Percentiles rank a stretch among this genome's conserved stretches.
Conservation (phyloP, 2,888 invertebrate genomes). For the Meteorus cinctellus region DNA sequence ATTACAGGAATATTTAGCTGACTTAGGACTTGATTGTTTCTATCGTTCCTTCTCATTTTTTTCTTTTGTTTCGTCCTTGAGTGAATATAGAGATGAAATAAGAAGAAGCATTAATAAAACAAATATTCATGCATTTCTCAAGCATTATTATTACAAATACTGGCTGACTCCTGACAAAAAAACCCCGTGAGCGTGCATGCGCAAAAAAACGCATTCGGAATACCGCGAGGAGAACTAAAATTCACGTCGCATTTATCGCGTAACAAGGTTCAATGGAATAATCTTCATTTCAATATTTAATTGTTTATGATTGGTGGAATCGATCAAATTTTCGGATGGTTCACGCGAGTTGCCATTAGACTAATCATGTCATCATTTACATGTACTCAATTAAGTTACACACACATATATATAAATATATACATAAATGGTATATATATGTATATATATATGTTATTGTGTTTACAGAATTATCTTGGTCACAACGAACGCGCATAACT, state of each 20-base stretch:
- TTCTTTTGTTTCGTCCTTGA: constrained; percentile 56
- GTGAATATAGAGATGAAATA: constrained; percentile 71
- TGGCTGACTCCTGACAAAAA: constrained; percentile 77
- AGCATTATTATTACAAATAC: constrained; percentile 91
- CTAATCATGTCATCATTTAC: constrained; percentile 32
- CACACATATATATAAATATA: constrained; percentile 12
- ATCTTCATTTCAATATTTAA: constrained; percentile 18
- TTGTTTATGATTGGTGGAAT: background rate
- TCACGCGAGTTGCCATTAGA: constrained; percentile 23
- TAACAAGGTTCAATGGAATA: constrained; percentile 12
- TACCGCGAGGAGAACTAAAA: constrained; percentile 56
- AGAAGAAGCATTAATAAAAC: constrained; percentile 80
- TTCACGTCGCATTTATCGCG: constrained; percentile 7
- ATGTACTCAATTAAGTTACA: constrained; percentile 31
- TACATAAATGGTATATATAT: too few relatives aligned
- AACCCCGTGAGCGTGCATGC: constrained; percentile 72
- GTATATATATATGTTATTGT: background rate
- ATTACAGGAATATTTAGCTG: constrained; percentile 63
- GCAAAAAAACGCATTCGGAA: constrained; percentile 72
- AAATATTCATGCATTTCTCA: constrained; percentile 88
- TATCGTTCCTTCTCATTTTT: constrained; percentile 37
- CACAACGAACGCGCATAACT: constrained; percentile 61
- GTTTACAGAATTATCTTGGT: constrained; percentile 23
- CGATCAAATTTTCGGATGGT: constrained; percentile 19
- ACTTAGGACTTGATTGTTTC: constrained; percentile 37